These are phyloP conservation scores for Caradrina clavipalpis DNA, from an alignment of 2,888 invertebrate species.

Conservation along the genomic window DNA sequence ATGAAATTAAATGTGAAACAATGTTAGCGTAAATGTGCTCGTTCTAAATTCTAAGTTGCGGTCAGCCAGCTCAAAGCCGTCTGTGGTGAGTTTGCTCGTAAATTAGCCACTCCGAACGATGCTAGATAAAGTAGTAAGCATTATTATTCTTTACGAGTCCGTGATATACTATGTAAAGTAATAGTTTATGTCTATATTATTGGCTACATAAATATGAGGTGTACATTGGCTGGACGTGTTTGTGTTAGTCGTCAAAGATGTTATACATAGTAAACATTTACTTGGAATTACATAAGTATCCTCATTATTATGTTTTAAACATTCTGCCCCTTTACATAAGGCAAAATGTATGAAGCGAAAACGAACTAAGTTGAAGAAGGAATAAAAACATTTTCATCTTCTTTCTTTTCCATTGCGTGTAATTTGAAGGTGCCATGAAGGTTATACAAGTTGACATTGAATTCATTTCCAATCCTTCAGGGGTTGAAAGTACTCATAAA, in stretches of 20 bases:
- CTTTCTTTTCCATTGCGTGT: not conserved
- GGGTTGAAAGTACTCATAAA: not conserved
- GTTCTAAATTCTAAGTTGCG: conserved; percentile 41
- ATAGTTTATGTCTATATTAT: conserved; percentile 50
- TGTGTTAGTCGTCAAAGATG: conserved; percentile 26
- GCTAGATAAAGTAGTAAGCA: conserved; percentile 39
- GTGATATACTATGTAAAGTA: conserved; percentile 44
- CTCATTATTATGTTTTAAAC: conserved; percentile 32
- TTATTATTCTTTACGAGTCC: conserved; percentile 39
- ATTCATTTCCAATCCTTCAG: not conserved
- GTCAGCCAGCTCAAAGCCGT: conserved; percentile 42
- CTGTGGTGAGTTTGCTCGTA: conserved; percentile 42
- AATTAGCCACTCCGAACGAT: conserved; percentile 34
- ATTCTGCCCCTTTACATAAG: conserved; percentile 34
- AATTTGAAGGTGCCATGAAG: conserved; percentile 6
- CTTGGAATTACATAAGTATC: conserved; percentile 21
- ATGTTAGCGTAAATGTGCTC: conserved; percentile 34
- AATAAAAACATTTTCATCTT: conserved; percentile 12
- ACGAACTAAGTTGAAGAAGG: conserved; percentile 28
- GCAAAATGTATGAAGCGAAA: conserved; percentile 8
- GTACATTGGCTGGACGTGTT: conserved; percentile 44
- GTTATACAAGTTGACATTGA: not conserved
- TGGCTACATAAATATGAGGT: conserved; percentile 39
- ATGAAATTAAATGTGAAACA: conserved; percentile 31
- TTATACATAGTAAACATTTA: conserved; percentile 32